phyloP scores from a whole-genome alignment of 2,113 vertebrate species.

The Microtus pennsylvanicus region DNA sequence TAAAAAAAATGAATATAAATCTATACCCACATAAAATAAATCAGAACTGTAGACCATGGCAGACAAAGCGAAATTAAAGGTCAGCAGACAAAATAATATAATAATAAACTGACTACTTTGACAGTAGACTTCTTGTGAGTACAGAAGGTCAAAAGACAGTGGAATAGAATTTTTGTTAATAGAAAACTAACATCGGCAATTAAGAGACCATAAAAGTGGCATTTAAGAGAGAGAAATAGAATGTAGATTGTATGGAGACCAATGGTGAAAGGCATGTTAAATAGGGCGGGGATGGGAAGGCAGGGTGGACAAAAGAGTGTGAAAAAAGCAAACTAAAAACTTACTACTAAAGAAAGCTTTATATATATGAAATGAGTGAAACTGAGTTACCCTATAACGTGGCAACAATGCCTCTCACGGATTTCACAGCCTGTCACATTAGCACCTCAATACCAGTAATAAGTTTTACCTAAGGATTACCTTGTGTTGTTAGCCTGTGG shows the following conservation, averaged over 20 bases:
- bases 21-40: background rate
- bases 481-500: background rate
- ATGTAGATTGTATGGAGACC: background rate
- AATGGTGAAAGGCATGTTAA: background rate
- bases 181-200: background rate
- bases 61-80: constrained; percentile 15
- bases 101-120: background rate
- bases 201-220: background rate
- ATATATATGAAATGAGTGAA: background rate
- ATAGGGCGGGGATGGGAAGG: background rate
- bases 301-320: background rate
- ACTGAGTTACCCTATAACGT: background rate
- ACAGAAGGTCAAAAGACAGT: constrained; percentile 14
- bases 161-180: background rate
- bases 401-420: background rate
- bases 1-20: constrained; percentile 33
- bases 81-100: background rate
- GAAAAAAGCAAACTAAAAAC: background rate
- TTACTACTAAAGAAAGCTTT: background rate
- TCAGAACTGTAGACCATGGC: background rate
- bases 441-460: background rate
- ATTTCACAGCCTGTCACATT: background rate
- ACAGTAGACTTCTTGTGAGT: background rate
- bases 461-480: background rate
- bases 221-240: background rate